Evolutionary conservation across 1,140 invertebrate genomes (phyloP).

Genomic region (Triops cancriformis): DNA sequence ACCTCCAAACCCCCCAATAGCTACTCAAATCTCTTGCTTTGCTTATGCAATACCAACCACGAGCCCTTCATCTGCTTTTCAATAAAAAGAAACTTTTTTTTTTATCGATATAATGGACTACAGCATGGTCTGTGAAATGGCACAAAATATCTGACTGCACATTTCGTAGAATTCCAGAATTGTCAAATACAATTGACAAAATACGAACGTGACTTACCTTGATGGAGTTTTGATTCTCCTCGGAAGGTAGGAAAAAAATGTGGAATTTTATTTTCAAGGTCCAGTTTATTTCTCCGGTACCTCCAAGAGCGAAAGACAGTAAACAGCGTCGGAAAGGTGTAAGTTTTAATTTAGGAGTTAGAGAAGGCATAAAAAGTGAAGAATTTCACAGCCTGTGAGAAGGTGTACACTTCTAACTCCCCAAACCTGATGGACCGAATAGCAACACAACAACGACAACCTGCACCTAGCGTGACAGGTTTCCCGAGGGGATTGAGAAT

Average conservation of each 20-base stretch:
- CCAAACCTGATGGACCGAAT: neutral
- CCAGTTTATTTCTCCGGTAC: neutral
- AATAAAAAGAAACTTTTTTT: neutral
- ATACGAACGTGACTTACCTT: slow-evolving; percentile 3
- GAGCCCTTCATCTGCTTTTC: too few relatives aligned
- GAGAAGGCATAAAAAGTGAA: neutral
- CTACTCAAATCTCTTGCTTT: neutral
- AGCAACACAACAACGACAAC: neutral
- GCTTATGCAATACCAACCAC: neutral
- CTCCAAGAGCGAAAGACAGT: neutral
- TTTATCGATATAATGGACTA: neutral
- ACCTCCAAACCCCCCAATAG: neutral
- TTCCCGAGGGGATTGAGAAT: neutral
- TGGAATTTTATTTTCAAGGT: neutral
- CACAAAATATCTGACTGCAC: neutral
- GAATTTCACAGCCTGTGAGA: neutral
- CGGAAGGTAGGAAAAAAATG: neutral
- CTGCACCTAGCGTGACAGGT: neutral
- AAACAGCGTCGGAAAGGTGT: neutral
- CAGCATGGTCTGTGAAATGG: neutral
- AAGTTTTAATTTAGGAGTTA: neutral
- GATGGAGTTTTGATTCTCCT: neutral
- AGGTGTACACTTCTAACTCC: neutral
- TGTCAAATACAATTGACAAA: neutral
- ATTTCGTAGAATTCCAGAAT: neutral